phyloP scores from a whole-genome alignment of 2,797 vertebrate genomes.

The Pangasius larnaudii region DNA sequence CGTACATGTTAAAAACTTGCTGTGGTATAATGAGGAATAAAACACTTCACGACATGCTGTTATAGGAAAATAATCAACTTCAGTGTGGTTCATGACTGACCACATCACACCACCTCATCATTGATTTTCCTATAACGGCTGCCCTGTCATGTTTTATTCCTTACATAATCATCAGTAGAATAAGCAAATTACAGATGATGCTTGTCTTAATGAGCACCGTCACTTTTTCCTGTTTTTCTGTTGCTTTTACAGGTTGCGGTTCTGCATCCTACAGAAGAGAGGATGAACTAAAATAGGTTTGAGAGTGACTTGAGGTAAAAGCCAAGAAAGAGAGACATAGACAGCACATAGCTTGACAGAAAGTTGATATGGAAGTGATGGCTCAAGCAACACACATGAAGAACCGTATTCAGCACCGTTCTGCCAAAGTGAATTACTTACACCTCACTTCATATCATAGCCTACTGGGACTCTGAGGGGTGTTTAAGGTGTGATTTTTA shows the following conservation, averaged over 20 bases:
- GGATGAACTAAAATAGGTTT: slow-evolving; percentile 38
- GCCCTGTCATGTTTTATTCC: neutral
- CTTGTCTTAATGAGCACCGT: neutral
- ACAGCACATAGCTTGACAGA: slow-evolving; percentile 5
- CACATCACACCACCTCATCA: neutral
- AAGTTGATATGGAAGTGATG: slow-evolving; percentile 56
- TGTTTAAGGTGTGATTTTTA: neutral
- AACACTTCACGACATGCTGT: neutral
- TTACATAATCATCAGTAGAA: neutral
- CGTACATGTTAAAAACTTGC: neutral
- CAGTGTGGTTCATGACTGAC: neutral
- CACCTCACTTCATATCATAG: neutral
- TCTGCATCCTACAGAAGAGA: slow-evolving; percentile 77
- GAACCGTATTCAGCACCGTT: slow-evolving; percentile 67
- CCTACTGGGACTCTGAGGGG: neutral
- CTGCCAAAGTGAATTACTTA: slow-evolving; percentile 54
- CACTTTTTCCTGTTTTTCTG: slow-evolving; percentile 41
- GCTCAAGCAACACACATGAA: slow-evolving; percentile 10
- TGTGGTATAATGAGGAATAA: neutral
- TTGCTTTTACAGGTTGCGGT: slow-evolving; percentile 78
- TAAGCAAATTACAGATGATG: neutral
- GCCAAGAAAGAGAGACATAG: neutral
- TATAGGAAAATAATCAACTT: neutral
- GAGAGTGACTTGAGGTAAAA: neutral
- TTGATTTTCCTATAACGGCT: neutral